Conservation (phyloP, 2,113 vertebrate genomes). For the Meriones unguiculatus region DNA sequence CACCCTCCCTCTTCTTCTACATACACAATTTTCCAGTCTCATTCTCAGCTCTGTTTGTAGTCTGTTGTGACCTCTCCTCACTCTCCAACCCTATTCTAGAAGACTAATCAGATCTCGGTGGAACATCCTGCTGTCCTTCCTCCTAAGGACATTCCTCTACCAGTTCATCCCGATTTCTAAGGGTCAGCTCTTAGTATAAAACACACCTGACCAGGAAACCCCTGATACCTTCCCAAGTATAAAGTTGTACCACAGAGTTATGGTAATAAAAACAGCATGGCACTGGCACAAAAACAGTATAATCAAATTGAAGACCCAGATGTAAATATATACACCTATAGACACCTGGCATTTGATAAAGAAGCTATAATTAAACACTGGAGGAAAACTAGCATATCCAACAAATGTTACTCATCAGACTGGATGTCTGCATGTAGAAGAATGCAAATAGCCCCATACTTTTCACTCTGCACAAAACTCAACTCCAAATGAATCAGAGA, state of each 20-base stretch:
- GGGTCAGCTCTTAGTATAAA: background rate
- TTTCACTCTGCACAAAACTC: background rate
- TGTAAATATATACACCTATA: background rate
- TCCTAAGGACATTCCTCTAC: background rate
- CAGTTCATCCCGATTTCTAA: background rate
- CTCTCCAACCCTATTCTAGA: background rate
- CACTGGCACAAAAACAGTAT: background rate
- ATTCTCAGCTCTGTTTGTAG: background rate
- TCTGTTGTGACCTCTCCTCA: background rate
- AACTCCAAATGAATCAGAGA: background rate
- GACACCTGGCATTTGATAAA: background rate
- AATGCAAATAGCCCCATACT: background rate
- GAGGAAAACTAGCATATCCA: background rate
- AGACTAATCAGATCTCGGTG: background rate
- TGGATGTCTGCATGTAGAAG: background rate
- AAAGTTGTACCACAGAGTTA: background rate
- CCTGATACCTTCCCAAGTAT: background rate
- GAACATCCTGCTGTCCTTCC: background rate
- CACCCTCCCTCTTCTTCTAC: background rate
- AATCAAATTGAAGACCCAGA: background rate
- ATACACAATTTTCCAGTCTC: background rate
- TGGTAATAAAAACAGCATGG: background rate
- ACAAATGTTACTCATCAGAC: background rate
- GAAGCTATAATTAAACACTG: background rate
- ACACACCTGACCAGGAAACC: background rate